phyloP scores from a whole-genome alignment of 2,113 vertebrate species.

The Seriola dumerili region DNA sequence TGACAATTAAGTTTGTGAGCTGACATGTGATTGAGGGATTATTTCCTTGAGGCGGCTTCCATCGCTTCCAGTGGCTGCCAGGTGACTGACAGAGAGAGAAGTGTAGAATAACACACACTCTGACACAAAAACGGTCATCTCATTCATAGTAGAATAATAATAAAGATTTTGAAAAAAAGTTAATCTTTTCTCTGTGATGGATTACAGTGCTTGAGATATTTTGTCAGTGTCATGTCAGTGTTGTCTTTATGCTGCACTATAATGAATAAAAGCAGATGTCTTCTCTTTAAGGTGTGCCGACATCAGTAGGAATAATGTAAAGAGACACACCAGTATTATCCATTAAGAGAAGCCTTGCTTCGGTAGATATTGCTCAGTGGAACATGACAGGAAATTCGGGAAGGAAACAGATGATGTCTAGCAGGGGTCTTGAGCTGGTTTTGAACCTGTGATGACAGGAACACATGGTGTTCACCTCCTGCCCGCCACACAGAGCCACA shows the following conservation, averaged over 20 bases:
- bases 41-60: conserved; percentile 6
- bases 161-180: conserved; percentile 3
- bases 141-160: conserved; percentile 10
- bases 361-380: conserved; percentile 51
- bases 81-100: conserved; percentile 3
- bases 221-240: conserved; percentile 31
- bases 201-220: conserved; percentile 21
- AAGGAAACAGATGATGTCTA: conserved; percentile 71
- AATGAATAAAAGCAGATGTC: conserved; percentile 40
- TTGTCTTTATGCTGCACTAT: conserved; percentile 37
- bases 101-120: neutral
- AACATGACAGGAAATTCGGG: conserved; percentile 70
- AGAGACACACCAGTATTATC: conserved; percentile 30
- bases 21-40: conserved; percentile 30
- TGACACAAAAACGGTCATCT: conserved; percentile 16
- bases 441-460: conserved; percentile 78
- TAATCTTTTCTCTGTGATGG: conserved; percentile 29
- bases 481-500: conserved; percentile 26
- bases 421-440: conserved; percentile 67
- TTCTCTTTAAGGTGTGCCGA: conserved; percentile 23
- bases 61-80: conserved; percentile 12
- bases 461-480: conserved; percentile 66
- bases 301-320: conserved; percentile 31
- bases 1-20: conserved; percentile 17
- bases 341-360: conserved; percentile 61